phyloP scores from a whole-genome alignment of 2,113 vertebrate genomes.

The Hippolais icterina region DNA sequence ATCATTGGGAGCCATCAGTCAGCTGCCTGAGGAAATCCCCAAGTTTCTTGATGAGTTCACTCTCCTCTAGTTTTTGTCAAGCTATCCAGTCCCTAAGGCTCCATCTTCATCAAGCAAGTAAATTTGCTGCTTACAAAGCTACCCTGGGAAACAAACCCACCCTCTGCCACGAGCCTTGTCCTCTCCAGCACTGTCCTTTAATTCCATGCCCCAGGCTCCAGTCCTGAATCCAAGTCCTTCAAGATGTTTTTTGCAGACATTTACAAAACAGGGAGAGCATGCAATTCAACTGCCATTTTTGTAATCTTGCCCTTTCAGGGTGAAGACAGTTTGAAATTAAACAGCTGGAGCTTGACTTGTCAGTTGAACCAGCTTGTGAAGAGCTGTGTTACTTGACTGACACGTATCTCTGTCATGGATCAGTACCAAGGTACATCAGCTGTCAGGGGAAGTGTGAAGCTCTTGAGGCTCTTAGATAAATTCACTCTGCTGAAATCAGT shows the following conservation, averaged over 20 bases:
- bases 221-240: neutral
- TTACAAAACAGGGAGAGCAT: neutral
- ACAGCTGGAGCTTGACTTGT: neutral
- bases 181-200: neutral
- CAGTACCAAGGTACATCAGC: neutral
- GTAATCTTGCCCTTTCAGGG: neutral
- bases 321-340: neutral
- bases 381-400: neutral
- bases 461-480: neutral
- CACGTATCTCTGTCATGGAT: neutral
- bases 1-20: neutral
- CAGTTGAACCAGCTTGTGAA: neutral
- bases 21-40: neutral
- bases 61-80: neutral
- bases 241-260: neutral
- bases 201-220: neutral
- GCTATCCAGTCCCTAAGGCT: neutral
- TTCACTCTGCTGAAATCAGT: neutral
- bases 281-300: neutral
- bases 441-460: neutral
- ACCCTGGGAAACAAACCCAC: neutral
- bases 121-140: neutral
- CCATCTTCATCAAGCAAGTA: neutral
- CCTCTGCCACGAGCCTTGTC: neutral
- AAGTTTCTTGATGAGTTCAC: neutral